These are phyloP conservation scores for Danionella cerebrum DNA, from an alignment of 2,113 vertebrate genomes.

Conservation along the genomic window DNA sequence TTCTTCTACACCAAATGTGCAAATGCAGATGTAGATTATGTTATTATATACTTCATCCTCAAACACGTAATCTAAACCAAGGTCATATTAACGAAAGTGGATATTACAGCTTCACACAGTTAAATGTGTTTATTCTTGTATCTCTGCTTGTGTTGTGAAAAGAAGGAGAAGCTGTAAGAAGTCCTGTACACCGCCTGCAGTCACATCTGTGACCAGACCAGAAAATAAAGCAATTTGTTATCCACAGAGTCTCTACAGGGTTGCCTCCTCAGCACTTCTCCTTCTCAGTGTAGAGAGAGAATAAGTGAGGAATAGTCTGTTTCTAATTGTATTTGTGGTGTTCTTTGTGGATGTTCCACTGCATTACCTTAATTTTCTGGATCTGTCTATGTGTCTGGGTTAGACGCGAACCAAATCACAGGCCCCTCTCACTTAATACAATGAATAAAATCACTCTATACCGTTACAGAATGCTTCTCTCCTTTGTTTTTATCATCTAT, in stretches of 20 bases:
- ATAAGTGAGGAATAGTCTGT: constrained; percentile 11
- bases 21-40: too few species aligned
- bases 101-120: too few species aligned
- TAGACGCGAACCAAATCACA: constrained; percentile 8
- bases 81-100: too few species aligned
- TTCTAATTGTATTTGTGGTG: constrained; percentile 30
- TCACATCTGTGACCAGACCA: constrained; percentile 36
- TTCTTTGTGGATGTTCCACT: constrained; percentile 38
- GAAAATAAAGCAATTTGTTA: constrained; percentile 52
- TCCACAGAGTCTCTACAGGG: constrained; percentile 43
- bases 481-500: too few species aligned
- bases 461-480: too few species aligned
- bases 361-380: constrained; percentile 33
- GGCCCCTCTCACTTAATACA: background rate
- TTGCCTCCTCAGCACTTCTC: constrained; percentile 34
- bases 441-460: too few species aligned
- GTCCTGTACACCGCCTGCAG: constrained; percentile 33
- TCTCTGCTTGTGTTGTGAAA: background rate
- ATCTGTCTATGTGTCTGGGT: constrained; percentile 12
- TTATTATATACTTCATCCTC: too few species aligned
- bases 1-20: too few species aligned
- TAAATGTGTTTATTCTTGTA: too few species aligned
- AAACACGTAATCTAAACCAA: too few species aligned
- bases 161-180: constrained; percentile 31
- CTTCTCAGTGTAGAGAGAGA: constrained; percentile 9